A percentile compares a stretch with the other conserved stretches of the same genome.
Evolutionary conservation across 2,113 vertebrate species (phyloP).

Genomic region (Coregonus clupeaformis): DNA sequence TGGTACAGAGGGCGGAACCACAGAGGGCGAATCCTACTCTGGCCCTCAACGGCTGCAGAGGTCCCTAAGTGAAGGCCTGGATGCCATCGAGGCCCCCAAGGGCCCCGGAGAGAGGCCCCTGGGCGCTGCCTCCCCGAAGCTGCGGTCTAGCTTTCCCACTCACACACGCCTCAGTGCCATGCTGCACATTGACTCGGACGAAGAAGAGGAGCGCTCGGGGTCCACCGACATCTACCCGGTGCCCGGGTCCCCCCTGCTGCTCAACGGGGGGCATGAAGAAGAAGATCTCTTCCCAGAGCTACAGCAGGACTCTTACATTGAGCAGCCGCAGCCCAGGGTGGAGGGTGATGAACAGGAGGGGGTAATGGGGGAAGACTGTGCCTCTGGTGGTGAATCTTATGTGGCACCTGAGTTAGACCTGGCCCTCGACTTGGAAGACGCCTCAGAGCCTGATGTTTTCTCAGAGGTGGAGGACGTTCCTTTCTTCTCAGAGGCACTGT

Average conservation of each 20-base stretch:
- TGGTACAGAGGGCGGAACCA: slow-evolving; percentile 33
- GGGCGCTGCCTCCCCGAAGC: slow-evolving; percentile 86
- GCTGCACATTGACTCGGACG: slow-evolving; percentile 97
- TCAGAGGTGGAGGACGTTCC: slow-evolving; percentile 62
- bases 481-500: slow-evolving; percentile 50
- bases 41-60: slow-evolving; percentile 73
- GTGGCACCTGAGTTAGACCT: neutral
- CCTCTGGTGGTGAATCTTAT: slow-evolving; percentile 5
- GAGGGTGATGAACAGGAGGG: slow-evolving; percentile 43
- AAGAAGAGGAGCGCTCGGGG: slow-evolving; percentile 81
- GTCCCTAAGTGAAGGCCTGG: slow-evolving; percentile 88
- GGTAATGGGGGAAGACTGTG: slow-evolving; percentile 37
- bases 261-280: slow-evolving; percentile 70
- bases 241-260: slow-evolving; percentile 80
- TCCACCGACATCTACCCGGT: slow-evolving; percentile 59
- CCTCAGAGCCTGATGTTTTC: slow-evolving; percentile 64
- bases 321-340: slow-evolving; percentile 40
- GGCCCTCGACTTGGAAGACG: slow-evolving; percentile 51
- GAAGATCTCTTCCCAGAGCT: slow-evolving; percentile 54
- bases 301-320: slow-evolving; percentile 33
- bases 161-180: slow-evolving; percentile 93
- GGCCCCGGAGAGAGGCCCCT: slow-evolving; percentile 79
- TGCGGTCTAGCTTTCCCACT: slow-evolving; percentile 95
- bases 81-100: slow-evolving; percentile 84
- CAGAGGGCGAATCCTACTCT: slow-evolving; percentile 45